Evolutionary conservation across 92 coral and sea anemone species (phyloP), one percentile per base, ranked within the genome.

Genomic region (Phymanthus crucifer): DNA sequence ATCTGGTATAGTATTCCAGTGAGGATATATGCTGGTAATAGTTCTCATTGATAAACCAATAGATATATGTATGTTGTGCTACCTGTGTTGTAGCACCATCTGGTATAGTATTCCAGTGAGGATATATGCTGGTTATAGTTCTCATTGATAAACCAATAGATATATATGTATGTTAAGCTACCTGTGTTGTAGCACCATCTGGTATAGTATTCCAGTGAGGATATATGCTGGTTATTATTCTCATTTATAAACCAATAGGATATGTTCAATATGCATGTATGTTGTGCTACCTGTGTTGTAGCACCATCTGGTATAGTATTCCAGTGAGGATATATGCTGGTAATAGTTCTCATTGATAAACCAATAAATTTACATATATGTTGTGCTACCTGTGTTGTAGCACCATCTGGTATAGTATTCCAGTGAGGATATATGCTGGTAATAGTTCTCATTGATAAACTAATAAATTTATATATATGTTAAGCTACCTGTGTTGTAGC

Each of bases 201-300:
- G 29, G 66, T 33, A 34, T 82, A 76, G 23, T 75, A 18, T 75
- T 76, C 68, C 76, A 75, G 43, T 77, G 86, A n/a, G 80, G 23
- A 67, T 33, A 31, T 79, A 48, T 71, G 52, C 75, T 11, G 75
- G 75, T 23, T 48, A 34, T 32, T 32, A 24, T 32, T 8, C 73
- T 19, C 16, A 7, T 68, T n/a, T n/a, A n/a, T n/a, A n/a, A n/a
- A 11, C 14, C 14, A 38, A 17, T 11, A 7, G 48, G 48, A 14
- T 10, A 23, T 32, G 16, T 26, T 61, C 26, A 29, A 27, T 61
- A 26, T 54, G 27, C 7, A 3, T 21, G 6, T 4, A 24, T 21
- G 24, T 21, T 54, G 64, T 26, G 64, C n/a, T 21, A 9, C 64
- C 64, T 54, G 27, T 54, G 64, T 54, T n/a, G n/a, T n/a, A n/a